A percentile compares a stretch with the other conserved stretches of the same genome.
These are phyloP conservation scores for Dissostichus mawsoni DNA, from an alignment of 2,113 vertebrate genomes.

Conservation along the genomic window DNA sequence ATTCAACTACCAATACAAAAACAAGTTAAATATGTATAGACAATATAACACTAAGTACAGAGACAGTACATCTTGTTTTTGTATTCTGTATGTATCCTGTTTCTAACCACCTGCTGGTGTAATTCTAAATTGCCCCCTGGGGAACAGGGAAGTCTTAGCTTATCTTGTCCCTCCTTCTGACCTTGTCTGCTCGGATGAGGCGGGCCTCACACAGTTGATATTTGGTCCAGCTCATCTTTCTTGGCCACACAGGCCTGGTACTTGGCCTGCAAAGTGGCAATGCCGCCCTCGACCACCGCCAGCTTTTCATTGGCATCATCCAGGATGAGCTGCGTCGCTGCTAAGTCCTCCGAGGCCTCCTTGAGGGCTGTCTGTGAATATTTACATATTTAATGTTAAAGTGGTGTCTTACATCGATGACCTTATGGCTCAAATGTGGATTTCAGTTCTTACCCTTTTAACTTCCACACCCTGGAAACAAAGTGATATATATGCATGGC, in stretches of 20 bases:
- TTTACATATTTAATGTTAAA: constrained; percentile 13
- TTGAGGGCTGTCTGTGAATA: constrained; percentile 85
- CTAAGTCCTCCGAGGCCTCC: constrained; percentile 90
- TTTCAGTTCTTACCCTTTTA: constrained; percentile 86
- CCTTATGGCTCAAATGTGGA: background rate
- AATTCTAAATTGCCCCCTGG: background rate
- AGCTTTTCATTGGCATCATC: constrained; percentile 87
- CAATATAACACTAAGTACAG: too few relatives aligned
- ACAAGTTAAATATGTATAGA: background rate
- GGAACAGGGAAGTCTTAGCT: background rate
- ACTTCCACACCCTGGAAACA: constrained; percentile 89
- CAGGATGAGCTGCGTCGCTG: constrained; percentile 84
- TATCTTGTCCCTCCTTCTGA: constrained; percentile 52
- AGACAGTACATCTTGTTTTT: background rate
- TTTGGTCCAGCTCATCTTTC: constrained; percentile 90
- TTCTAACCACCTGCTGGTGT: background rate
- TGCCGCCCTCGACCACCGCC: constrained; percentile 85
- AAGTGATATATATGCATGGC: constrained; percentile 95
- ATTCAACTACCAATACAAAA: background rate
- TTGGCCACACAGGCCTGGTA: constrained; percentile 88
- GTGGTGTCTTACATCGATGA: background rate
- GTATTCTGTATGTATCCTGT: background rate
- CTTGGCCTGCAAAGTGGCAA: constrained; percentile 86
- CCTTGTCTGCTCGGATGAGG: constrained; percentile 87
- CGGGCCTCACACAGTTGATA: constrained; percentile 89